These are phyloP conservation scores for Lepidochrysops patricia DNA, from an alignment of 2,888 invertebrate species.

Conservation along the genomic window DNA sequence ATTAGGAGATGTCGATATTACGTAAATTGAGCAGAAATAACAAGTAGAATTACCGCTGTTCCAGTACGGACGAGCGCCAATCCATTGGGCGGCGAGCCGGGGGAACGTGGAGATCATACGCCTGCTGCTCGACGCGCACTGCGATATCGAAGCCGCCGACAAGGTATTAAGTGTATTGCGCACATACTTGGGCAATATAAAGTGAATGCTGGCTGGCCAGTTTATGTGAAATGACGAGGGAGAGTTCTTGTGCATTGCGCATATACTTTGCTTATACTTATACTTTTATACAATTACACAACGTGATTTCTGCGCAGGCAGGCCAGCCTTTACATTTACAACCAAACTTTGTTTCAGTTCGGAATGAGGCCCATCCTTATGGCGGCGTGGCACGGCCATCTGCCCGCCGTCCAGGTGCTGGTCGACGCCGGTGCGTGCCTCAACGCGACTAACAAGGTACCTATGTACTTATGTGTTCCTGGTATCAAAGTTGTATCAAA, in stretches of 20 bases:
- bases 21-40: no score
- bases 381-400: slow-evolving; percentile 84
- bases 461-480: slow-evolving; percentile 20
- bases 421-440: slow-evolving; percentile 81
- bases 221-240: no score
- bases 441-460: slow-evolving; percentile 81
- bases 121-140: slow-evolving; percentile 80
- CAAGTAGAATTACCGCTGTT: no score
- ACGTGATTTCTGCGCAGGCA: no score
- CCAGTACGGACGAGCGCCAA: slow-evolving; percentile 82
- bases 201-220: no score
- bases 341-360: slow-evolving; percentile 60
- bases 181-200: no score
- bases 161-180: slow-evolving; percentile 64
- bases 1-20: no score
- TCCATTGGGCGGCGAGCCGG: slow-evolving; percentile 83
- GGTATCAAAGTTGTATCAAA: no score
- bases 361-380: slow-evolving; percentile 83
- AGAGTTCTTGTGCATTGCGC: no score
- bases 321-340: neutral
- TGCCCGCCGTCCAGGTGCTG: slow-evolving; percentile 79
- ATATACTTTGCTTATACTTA: no score
- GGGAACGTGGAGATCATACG: slow-evolving; percentile 83
- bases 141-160: slow-evolving; percentile 82
- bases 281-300: no score